A percentile compares a stretch with the other conserved stretches of the same genome.
Evolutionary conservation across 2,113 vertebrate genomes (phyloP).

Genomic region (Hassar affinis): DNA sequence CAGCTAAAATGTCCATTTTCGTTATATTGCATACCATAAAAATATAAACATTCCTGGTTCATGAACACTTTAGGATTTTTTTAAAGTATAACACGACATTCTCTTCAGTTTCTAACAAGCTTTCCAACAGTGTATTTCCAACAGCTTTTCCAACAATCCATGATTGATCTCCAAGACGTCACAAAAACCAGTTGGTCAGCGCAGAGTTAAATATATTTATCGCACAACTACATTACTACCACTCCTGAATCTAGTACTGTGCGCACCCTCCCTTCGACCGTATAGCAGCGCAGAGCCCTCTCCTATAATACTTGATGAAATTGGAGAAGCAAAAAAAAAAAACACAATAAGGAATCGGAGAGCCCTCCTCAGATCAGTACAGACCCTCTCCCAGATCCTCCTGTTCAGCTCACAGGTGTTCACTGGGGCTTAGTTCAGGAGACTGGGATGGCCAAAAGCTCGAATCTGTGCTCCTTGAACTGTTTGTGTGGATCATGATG

Average conservation of each 20-base stretch:
- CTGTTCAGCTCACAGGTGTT: background rate
- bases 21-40: no score
- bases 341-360: background rate
- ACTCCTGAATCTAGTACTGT: background rate
- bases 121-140: no score
- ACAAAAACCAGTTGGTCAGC: no score
- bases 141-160: no score
- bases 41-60: no score
- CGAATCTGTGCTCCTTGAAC: background rate
- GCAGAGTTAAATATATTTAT: no score
- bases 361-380: background rate
- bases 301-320: background rate
- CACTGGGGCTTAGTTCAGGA: background rate
- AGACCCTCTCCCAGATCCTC: background rate
- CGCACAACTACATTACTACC: background rate
- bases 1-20: no score
- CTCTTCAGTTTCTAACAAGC: no score
- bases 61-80: no score
- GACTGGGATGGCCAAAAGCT: background rate
- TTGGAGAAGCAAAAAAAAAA: background rate
- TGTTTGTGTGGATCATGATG: background rate
- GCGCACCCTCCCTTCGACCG: background rate
- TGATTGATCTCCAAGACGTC: no score
- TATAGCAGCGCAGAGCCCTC: background rate
- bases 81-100: no score